A percentile compares a stretch with the other conserved stretches of the same genome.
These are phyloP conservation scores for Plagiodera versicolora DNA, from an alignment of 2,888 invertebrate species.

Conservation along the genomic window DNA sequence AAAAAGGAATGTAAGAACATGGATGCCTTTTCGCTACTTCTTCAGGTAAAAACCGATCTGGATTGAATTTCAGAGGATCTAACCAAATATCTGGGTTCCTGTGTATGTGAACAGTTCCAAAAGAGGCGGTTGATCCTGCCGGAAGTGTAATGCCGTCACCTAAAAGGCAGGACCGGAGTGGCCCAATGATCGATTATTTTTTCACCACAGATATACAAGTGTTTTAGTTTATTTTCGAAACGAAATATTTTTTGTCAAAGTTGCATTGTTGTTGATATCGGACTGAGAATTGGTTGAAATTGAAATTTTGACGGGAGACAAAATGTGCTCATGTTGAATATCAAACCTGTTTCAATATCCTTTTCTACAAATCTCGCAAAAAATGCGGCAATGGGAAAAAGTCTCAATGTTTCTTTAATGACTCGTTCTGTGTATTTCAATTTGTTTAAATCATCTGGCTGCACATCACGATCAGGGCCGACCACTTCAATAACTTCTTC, in stretches of 20 bases:
- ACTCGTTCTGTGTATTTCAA: constrained; percentile 37
- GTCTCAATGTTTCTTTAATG: constrained; percentile 37
- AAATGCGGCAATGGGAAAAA: constrained; percentile 36
- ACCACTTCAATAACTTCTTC: constrained; percentile 32
- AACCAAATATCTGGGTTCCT: constrained; percentile 59
- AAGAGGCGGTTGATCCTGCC: constrained; percentile 49
- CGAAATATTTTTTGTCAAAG: no score
- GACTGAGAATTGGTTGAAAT: no score
- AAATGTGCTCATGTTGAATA: no score
- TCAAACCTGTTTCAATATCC: constrained; percentile 23
- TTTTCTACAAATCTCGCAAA: constrained; percentile 24
- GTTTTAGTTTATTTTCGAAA: no score
- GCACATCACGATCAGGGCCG: constrained; percentile 23
- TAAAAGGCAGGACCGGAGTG: constrained; percentile 4
- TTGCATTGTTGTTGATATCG: no score
- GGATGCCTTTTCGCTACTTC: constrained; percentile 54
- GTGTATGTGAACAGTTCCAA: constrained; percentile 55
- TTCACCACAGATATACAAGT: no score
- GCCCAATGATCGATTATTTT: neutral
- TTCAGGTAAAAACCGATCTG: constrained; percentile 62
- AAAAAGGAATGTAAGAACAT: constrained; percentile 58
- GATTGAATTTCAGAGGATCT: constrained; percentile 61
- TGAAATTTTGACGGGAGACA: no score
- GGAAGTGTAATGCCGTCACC: constrained; percentile 36
- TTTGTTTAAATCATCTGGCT: constrained; percentile 28